Percentiles rank a stretch among this genome's conserved stretches.
These are phyloP conservation scores for Ips nitidus DNA, from an alignment of 1,140 invertebrate species.

Conservation along the genomic window DNA sequence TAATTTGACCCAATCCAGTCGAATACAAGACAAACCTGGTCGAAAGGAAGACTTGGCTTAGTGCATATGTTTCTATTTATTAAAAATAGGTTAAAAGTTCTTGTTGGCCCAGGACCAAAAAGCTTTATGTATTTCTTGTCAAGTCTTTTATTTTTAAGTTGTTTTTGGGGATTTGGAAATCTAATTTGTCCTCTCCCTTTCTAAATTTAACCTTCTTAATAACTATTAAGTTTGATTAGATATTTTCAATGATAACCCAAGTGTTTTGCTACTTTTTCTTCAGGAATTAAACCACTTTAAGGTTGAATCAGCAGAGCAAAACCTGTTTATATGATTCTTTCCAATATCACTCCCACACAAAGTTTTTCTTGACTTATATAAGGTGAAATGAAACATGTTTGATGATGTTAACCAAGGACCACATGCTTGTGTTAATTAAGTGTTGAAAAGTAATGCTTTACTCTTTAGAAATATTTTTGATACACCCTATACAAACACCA, in stretches of 20 bases:
- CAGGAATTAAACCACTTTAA: not conserved
- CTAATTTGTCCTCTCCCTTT: not conserved
- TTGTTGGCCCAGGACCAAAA: conserved; percentile 22
- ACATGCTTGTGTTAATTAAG: too few relatives aligned
- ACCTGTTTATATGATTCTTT: conserved; percentile 17
- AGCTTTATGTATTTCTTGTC: conserved; percentile 4
- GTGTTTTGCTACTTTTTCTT: too few relatives aligned
- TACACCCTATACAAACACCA: too few relatives aligned
- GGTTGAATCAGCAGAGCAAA: conserved; percentile 4
- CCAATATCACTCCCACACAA: conserved; percentile 8
- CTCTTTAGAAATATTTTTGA: too few relatives aligned
- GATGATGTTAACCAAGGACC: not conserved
- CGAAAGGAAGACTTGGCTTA: too few relatives aligned
- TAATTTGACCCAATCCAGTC: too few relatives aligned
- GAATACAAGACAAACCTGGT: too few relatives aligned
- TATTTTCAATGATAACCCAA: too few relatives aligned
- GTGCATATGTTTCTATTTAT: conserved; percentile 13
- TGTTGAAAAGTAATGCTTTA: too few relatives aligned
- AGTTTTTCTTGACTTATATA: not conserved
- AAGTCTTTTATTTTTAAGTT: conserved; percentile 17
- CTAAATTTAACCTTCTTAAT: not conserved
- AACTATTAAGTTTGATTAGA: too few relatives aligned
- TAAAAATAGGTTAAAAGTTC: conserved; percentile 30
- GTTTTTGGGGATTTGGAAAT: conserved; percentile 8
- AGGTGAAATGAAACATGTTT: conserved; percentile 7